A percentile compares a stretch with the other conserved stretches of the same genome.
These are phyloP conservation scores for Spheniscus mendiculus DNA, from an alignment of 2,113 vertebrate genomes.

Conservation along the genomic window DNA sequence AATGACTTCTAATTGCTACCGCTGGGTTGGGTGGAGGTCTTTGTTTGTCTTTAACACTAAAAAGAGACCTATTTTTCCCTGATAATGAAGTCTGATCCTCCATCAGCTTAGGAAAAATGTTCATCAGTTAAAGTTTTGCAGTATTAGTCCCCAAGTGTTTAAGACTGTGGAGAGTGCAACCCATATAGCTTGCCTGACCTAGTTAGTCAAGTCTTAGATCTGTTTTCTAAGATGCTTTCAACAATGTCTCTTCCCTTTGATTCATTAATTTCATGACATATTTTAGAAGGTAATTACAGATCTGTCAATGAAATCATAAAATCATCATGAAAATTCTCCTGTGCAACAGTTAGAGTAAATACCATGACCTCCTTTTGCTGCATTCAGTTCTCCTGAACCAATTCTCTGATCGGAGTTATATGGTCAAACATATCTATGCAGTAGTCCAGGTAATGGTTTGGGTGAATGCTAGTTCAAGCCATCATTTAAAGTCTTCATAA, in stretches of 20 bases:
- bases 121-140: neutral
- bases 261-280: neutral
- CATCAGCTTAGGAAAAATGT: neutral
- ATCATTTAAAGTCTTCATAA: neutral
- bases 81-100: neutral
- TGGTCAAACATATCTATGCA: neutral
- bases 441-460: neutral
- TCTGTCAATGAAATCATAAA: neutral
- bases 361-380: neutral
- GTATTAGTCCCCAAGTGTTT: neutral
- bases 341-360: neutral
- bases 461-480: neutral
- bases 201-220: neutral
- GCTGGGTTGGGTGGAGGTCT: neutral
- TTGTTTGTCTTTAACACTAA: neutral
- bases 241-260: neutral
- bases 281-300: neutral
- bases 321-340: neutral
- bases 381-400: neutral
- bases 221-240: neutral
- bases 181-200: neutral
- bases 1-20: neutral
- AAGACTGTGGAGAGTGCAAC: neutral
- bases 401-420: neutral
- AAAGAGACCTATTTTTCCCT: neutral